A percentile compares a stretch with the other conserved stretches of the same genome.
These are phyloP conservation scores for Drosophila rhopaloa DNA, from an alignment of 1,140 invertebrate genomes.

Conservation along the genomic window DNA sequence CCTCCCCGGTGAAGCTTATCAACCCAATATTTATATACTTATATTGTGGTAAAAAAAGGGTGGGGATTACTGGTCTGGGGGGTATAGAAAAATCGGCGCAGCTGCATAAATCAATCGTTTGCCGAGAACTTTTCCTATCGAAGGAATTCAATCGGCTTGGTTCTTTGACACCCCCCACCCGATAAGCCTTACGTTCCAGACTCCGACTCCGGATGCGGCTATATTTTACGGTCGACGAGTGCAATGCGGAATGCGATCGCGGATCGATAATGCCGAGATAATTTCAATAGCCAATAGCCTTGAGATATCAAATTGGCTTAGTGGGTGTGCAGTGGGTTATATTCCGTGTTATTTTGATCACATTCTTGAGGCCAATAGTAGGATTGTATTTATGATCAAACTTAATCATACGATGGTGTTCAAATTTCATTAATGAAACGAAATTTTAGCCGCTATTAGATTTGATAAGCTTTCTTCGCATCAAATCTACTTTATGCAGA, in stretches of 20 bases:
- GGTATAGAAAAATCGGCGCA: constrained; percentile 7
- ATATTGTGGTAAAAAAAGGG: not conserved
- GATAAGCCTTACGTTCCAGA: constrained; percentile 19
- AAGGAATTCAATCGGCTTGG: constrained; percentile 7
- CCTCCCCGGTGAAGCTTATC: constrained; percentile 16
- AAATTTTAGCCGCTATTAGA: no score
- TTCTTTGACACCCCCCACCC: no score
- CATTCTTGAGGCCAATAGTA: not conserved
- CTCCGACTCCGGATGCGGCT: constrained; percentile 32
- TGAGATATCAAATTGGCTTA: constrained; percentile 19
- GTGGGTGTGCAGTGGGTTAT: not conserved
- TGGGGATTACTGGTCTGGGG: not conserved
- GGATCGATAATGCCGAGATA: constrained; percentile 1
- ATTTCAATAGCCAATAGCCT: constrained; percentile 6
- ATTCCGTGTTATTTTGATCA: not conserved
- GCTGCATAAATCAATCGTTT: constrained; percentile 32
- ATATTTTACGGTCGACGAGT: constrained; percentile 2
- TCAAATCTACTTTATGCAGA: no score
- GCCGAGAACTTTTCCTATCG: constrained; percentile 33
- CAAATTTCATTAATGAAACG: not conserved
- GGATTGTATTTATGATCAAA: not conserved
- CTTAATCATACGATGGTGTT: not conserved
- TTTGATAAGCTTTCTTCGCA: no score
- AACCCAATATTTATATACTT: not conserved
- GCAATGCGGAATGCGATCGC: constrained; percentile 11